Evolutionary conservation across 2,113 vertebrate species (phyloP).

Genomic region (Engraulis encrasicolus): DNA sequence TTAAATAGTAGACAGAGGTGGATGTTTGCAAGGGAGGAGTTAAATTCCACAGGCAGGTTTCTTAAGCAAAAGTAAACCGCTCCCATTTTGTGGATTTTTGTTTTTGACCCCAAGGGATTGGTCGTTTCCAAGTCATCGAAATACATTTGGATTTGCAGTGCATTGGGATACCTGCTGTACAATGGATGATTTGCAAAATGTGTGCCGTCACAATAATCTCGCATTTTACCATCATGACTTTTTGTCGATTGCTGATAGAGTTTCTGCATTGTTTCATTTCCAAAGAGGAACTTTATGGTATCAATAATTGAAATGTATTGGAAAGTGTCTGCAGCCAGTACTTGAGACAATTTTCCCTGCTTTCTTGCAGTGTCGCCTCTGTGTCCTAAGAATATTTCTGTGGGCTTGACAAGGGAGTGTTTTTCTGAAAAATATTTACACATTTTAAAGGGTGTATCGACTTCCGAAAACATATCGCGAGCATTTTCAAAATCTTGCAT

Average conservation of each 20-base stretch:
- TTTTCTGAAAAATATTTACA: slow-evolving; percentile 27
- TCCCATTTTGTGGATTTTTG: slow-evolving; percentile 29
- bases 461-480: slow-evolving; percentile 31
- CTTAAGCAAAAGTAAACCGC: slow-evolving; percentile 29
- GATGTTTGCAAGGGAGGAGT: slow-evolving; percentile 32
- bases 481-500: slow-evolving; percentile 30
- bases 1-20: slow-evolving; percentile 37
- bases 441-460: slow-evolving; percentile 38
- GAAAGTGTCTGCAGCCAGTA: slow-evolving; percentile 19
- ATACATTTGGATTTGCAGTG: slow-evolving; percentile 33
- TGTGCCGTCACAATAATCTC: slow-evolving; percentile 31
- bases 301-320: slow-evolving; percentile 40
- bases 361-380: slow-evolving; percentile 41
- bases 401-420: slow-evolving; percentile 20
- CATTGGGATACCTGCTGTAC: slow-evolving; percentile 22
- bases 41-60: slow-evolving; percentile 29
- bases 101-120: slow-evolving; percentile 28
- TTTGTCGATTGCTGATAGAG: not conserved
- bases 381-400: slow-evolving; percentile 13
- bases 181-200: slow-evolving; percentile 30
- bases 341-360: slow-evolving; percentile 24
- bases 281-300: slow-evolving; percentile 32
- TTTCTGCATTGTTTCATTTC: slow-evolving; percentile 14
- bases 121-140: slow-evolving; percentile 33
- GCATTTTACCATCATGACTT: slow-evolving; percentile 23